phyloP scores from a whole-genome alignment of 2,888 invertebrate genomes.

The Caenorhabditis sinica region DNA sequence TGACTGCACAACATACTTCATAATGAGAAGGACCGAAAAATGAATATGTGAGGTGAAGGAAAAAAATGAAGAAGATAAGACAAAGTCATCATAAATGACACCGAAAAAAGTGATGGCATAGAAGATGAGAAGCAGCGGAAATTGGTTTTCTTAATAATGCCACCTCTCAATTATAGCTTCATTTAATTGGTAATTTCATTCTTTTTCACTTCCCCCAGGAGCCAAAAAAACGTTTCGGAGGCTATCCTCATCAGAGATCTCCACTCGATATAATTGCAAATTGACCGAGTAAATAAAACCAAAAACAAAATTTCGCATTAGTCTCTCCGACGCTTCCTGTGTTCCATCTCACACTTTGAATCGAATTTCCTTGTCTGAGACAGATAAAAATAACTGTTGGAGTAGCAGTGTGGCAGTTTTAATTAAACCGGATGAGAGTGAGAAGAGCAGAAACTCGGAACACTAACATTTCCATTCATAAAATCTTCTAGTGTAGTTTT shows the following conservation, averaged over 20 bases:
- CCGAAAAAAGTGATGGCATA: neutral
- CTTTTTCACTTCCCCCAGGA: neutral
- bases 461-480: neutral
- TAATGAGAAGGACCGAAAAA: slow-evolving; percentile 36
- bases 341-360: slow-evolving; percentile 10
- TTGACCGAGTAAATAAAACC: neutral
- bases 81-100: neutral
- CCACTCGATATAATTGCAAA: neutral
- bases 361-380: slow-evolving; percentile 5
- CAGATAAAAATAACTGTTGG: neutral
- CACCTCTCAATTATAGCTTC: neutral
- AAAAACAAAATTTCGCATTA: slow-evolving; percentile 18
- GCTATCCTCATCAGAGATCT: slow-evolving; percentile 10
- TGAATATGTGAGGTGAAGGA: neutral
- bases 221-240: neutral
- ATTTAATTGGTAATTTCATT: slow-evolving; percentile 2
- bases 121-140: neutral
- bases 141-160: slow-evolving; percentile 5
- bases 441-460: slow-evolving; percentile 2
- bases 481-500: neutral
- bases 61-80: too few species aligned
- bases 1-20: slow-evolving; percentile 24
- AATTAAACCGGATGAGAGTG: neutral
- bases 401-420: neutral
- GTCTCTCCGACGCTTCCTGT: neutral